phyloP scores from a whole-genome alignment of 2,797 vertebrate species.

The Percopsis omiscomaycus region DNA sequence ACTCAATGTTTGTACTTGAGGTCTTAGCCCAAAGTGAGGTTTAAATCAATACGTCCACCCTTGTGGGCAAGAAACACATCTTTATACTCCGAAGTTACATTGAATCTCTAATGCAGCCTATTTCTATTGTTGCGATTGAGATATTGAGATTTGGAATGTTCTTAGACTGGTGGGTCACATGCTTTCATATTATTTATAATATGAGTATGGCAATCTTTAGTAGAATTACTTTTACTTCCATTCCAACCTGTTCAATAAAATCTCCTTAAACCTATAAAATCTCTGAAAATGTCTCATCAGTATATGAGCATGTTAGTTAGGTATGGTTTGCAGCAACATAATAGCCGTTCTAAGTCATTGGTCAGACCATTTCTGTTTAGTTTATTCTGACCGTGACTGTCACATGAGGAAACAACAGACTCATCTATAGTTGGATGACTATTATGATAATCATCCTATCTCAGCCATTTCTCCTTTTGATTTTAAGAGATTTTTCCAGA shows the following conservation, averaged over 20 bases:
- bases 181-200: not conserved
- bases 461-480: conserved; percentile 17
- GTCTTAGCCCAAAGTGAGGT: conserved; percentile 6
- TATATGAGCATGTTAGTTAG: not conserved
- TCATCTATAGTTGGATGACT: conserved; percentile 3
- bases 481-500: conserved; percentile 21
- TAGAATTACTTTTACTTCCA: conserved; percentile 2
- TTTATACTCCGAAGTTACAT: not conserved
- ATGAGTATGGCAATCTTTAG: not conserved
- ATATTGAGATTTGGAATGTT: not conserved
- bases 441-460: conserved; percentile 17
- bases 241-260: not conserved
- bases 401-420: conserved; percentile 8
- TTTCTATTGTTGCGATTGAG: not conserved
- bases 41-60: conserved; percentile 18
- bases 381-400: conserved; percentile 1
- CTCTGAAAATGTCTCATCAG: too few species aligned
- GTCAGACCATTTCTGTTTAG: not conserved
- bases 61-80: conserved; percentile 12
- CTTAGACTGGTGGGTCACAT: not conserved
- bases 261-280: not conserved
- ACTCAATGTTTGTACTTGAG: conserved; percentile 21
- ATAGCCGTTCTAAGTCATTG: too few species aligned
- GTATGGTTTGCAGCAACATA: too few species aligned
- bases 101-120: not conserved